Base-by-base conservation (phyloP, 2,797 vertebrate species). In the Sebastes trivittatus region DNA sequence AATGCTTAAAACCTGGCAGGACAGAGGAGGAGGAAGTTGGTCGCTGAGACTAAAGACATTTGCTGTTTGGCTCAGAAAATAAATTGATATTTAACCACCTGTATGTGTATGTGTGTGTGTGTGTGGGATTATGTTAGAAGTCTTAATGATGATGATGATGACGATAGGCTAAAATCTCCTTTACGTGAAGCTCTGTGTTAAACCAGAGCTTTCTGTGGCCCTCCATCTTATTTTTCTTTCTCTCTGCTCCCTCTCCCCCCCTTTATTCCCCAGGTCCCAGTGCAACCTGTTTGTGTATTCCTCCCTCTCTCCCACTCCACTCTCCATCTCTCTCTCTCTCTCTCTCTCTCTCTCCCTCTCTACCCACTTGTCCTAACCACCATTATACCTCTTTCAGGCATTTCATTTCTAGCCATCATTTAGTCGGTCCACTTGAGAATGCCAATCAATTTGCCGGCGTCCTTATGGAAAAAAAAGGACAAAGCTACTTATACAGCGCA, bases 251-350 rank as follows among this genome's bases (percentile, higher is more conserved):
- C 34, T 36, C 72, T 4, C 18, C 3, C 8, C 20, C 66, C 49
- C 9, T 36, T 68, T 82, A 92, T 89, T 93, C 93, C 92, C 94
- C 77, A 89, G 88, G 93, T 86, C 93, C 86, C 88, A 83, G 75
- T 84, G 86, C 93, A 93, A 95, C 94, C 91, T 94, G 93, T 94
- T 93, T 94, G 91, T 94, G 91, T 92, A 94, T 92, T 94, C 91
- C 84, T 90, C 81, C 78, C 85, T 88, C 85, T 81, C 71, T 74
- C 20, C 20, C 62, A 23, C 78, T 62, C 25, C 72, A 66, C 78
- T 68, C 66, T 75, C 63, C 60, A 7, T 58, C 55, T 42, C 65
- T 32, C 81, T 64, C 64, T 58, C 55, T 42, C 65, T 32, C 81
- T 64, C 64, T 9, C 10, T 29, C 27, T 27, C 27, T 29, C 27